Conservation (phyloP, 1,140 invertebrate species). For the Trialeurodes vaporariorum region DNA sequence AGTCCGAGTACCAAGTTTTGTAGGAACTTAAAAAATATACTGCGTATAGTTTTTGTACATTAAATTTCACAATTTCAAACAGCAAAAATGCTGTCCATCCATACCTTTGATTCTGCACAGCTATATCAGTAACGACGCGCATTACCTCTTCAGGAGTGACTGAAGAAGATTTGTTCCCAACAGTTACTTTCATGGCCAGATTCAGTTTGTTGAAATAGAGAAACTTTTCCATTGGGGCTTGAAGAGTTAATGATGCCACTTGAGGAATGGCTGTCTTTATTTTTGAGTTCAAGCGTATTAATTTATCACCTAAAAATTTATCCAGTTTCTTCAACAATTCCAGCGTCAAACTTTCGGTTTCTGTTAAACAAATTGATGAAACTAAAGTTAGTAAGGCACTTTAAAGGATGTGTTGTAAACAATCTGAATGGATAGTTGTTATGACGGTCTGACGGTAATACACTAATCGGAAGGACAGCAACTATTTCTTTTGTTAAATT, state of each 20-base stretch:
- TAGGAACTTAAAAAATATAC: too few species aligned
- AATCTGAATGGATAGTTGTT: too few species aligned
- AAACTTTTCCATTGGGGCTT: background rate
- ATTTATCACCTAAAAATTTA: background rate
- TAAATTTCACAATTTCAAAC: too few species aligned
- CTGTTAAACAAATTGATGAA: too few species aligned
- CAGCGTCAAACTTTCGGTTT: background rate
- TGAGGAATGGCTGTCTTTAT: background rate
- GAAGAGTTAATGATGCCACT: background rate
- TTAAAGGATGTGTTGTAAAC: too few species aligned
- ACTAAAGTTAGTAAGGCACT: too few species aligned
- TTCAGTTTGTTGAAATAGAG: background rate
- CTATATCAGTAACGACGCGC: background rate
- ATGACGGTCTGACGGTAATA: too few species aligned
- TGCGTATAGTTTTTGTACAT: too few species aligned
- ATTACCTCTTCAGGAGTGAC: background rate
- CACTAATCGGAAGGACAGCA: too few species aligned
- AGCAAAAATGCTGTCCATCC: too few species aligned
- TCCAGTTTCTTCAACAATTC: background rate
- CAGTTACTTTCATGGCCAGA: background rate
- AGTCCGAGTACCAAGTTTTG: too few species aligned
- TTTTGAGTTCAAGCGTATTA: background rate
- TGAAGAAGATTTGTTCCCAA: background rate
- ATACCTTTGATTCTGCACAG: background rate
- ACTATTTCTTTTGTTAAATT: too few species aligned